phyloP scores from a whole-genome alignment of 2,888 invertebrate genomes.

The Drosophila basisetae region DNA sequence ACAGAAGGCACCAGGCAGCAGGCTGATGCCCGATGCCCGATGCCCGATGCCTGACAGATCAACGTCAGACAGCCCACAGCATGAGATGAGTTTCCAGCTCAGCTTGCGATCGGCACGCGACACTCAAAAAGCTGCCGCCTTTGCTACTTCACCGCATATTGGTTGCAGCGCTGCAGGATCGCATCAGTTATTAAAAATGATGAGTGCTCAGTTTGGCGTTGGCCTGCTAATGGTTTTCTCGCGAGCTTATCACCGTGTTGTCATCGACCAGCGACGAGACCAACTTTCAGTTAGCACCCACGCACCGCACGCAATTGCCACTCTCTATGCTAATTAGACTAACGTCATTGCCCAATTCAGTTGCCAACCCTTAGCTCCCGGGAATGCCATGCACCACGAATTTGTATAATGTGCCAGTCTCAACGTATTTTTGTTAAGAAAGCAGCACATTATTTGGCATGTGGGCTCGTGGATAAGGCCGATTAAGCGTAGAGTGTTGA shows the following conservation, averaged over 20 bases:
- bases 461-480: conserved; percentile 21
- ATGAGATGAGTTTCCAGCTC: conserved; percentile 63
- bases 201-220: conserved; percentile 11
- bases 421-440: conserved; percentile 1
- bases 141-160: conserved; percentile 29
- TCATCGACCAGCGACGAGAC: conserved; percentile 35
- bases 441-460: conserved; percentile 28
- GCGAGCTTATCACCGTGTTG: conserved; percentile 63
- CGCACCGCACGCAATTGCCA: conserved; percentile 55
- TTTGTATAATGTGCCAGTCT: conserved; percentile 46
- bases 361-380: not conserved
- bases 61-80: conserved; percentile 61
- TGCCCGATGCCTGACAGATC: conserved; percentile 45
- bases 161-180: conserved; percentile 63
- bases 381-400: conserved; percentile 44
- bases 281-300: conserved; percentile 39
- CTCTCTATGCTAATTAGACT: conserved; percentile 55
- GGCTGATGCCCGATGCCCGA: conserved; percentile 20
- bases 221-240: conserved; percentile 70
- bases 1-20: conserved; percentile 30
- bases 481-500: conserved; percentile 7
- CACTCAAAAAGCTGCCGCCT: conserved; percentile 50
- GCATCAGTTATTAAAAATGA: conserved; percentile 64
- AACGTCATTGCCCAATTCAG: conserved; percentile 24
- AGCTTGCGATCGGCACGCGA: conserved; percentile 79